Evolutionary conservation across 2,797 vertebrate species (phyloP).

Genomic region (Clarias laeviceps): DNA sequence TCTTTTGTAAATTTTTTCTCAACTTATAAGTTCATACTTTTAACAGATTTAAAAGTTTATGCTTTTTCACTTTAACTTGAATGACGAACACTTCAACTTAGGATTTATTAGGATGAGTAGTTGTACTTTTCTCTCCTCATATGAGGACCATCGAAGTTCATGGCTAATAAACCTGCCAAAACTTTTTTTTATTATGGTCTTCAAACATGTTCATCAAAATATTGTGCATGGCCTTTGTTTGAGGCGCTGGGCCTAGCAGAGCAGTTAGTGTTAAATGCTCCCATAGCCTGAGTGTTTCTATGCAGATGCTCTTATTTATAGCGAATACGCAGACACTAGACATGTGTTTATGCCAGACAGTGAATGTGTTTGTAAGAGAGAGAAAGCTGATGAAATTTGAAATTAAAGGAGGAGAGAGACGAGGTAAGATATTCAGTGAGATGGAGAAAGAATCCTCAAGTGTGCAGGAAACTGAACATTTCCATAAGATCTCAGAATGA

Average conservation of each 20-base stretch:
- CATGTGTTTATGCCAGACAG: conserved; percentile 5
- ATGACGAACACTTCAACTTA: background rate
- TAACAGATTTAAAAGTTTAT: background rate
- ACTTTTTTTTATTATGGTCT: background rate
- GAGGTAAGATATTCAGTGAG: conserved; percentile 10
- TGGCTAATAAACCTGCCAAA: background rate
- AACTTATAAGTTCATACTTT: background rate
- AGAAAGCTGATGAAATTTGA: background rate
- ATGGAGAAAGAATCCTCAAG: background rate
- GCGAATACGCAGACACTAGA: conserved; percentile 11
- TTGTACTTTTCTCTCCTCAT: background rate
- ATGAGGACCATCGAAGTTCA: background rate
- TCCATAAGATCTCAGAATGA: background rate
- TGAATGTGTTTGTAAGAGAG: conserved; percentile 1
- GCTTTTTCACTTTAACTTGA: background rate
- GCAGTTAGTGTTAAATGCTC: background rate
- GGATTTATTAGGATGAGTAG: background rate
- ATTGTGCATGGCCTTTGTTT: background rate
- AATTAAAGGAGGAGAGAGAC: background rate
- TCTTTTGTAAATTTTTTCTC: background rate
- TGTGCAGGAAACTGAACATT: background rate
- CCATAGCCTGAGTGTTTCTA: background rate
- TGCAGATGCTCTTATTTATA: conserved; percentile 17
- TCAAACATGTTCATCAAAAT: background rate
- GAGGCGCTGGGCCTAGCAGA: background rate